Evolutionary conservation across 2,113 vertebrate species (phyloP), one percentile per base, ranked within the genome.

Genomic region (Pelmatolapia mariae): DNA sequence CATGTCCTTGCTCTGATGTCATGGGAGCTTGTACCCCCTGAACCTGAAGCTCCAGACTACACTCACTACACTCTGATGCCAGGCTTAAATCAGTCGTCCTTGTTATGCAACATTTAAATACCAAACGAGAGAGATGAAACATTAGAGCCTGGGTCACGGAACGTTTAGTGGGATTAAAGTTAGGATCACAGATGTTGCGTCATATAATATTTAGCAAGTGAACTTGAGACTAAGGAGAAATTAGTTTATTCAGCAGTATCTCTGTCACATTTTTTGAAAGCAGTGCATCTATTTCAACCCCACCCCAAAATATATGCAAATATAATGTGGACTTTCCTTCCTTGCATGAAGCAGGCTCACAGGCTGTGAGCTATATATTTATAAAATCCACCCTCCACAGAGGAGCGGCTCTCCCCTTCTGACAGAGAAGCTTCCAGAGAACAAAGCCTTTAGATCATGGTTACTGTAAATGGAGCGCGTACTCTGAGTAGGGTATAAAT

Each of bases 401-500:
- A 88, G 52, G 86, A 84, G 53, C 57, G 26, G 47, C 78, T 38
- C 56, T 83, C 68, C 83, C 47, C 53, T 88, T 43, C 78, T 86
- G 79, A 45, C 53, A 83, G 47, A 50, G 81, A 86, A 81, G 61
- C 86, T 83, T 90, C 84, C 73, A 82, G 68, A 82, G 84, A 92
- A 94, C 90, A 93, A 92, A 95, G 92, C 92, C 86, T 87, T 76
- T 10, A 38, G 76, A 91, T 87, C 56, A 83, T 85, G 11, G 45
- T 79, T 88, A 86, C 81, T 90, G 86, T 89, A 94, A 94, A 90
- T 76, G 87, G 88, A 91, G 88, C 87, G 43, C 84, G 54, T 50
- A 57, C 85, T 89, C 86, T 50, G 54, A 88, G 66, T 45, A 81
- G 86, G 47, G 38, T 83, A 93, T 94, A 89, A 95, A 95, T 95